These are phyloP conservation scores for Sphinx pinastri DNA, from an alignment of 2,888 invertebrate species.

Conservation along the genomic window DNA sequence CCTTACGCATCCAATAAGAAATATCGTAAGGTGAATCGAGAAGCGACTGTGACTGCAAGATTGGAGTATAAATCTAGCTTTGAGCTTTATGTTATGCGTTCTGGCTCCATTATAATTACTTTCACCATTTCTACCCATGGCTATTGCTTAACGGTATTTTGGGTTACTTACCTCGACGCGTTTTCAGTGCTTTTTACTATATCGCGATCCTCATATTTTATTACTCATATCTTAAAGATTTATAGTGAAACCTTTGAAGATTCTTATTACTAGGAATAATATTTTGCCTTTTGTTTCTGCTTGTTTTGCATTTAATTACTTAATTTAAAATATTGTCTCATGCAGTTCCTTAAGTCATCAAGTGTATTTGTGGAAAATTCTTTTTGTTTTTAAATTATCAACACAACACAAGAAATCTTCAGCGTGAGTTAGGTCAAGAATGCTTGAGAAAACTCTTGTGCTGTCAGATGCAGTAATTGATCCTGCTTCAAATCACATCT, in stretches of 20 bases:
- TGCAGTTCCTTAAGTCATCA: background rate
- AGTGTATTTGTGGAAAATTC: background rate
- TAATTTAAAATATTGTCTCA: background rate
- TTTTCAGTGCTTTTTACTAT: background rate
- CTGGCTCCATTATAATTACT: conserved; percentile 45
- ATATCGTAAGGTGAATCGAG: conserved; percentile 55
- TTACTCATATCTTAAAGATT: conserved; percentile 3
- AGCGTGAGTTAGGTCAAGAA: background rate
- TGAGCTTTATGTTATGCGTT: conserved; percentile 46
- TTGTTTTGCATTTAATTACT: too few relatives aligned
- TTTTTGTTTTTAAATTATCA: conserved; percentile 5
- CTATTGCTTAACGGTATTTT: conserved; percentile 16
- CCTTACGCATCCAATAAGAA: conserved; percentile 35
- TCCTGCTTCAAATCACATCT: conserved; percentile 1
- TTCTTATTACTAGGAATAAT: too few relatives aligned
- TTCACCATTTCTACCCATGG: conserved; percentile 29
- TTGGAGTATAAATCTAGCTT: conserved; percentile 60
- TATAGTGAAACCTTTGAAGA: background rate
- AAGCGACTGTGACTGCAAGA: conserved; percentile 55
- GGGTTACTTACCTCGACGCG: background rate
- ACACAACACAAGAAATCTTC: background rate
- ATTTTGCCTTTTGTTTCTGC: background rate
- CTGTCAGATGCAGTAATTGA: conserved; percentile 9
- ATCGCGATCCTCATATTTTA: background rate
- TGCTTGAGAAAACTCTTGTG: conserved; percentile 2